These are phyloP conservation scores for Seladonia tumulorum DNA, from an alignment of 2,888 invertebrate genomes.

Conservation along the genomic window DNA sequence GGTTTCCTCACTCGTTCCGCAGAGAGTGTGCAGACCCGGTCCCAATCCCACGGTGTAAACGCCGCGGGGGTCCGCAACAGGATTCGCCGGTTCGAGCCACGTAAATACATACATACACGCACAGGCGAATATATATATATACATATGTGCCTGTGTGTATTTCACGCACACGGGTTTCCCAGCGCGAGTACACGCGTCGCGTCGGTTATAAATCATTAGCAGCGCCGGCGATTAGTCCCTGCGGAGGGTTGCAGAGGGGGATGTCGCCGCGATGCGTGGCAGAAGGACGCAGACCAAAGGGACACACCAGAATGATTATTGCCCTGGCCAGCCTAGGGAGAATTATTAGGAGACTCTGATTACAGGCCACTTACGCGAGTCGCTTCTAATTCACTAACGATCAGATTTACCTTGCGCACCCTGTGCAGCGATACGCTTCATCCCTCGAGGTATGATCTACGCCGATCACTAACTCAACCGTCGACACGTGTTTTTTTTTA, in stretches of 20 bases:
- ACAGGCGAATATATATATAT: neutral
- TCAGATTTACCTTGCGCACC: conserved; percentile 68
- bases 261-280: conserved; percentile 52
- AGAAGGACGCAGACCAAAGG: conserved; percentile 52
- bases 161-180: neutral
- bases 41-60: conserved; percentile 82
- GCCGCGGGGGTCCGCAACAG: conserved; percentile 81
- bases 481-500: neutral
- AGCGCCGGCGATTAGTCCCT: conserved; percentile 81
- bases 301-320: conserved; percentile 78
- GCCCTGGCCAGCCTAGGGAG: conserved; percentile 66
- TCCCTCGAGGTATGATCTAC: neutral
- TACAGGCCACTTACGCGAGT: conserved; percentile 75
- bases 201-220: conserved; percentile 82
- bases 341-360: conserved; percentile 82
- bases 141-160: neutral
- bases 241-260: conserved; percentile 72
- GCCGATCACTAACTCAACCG: neutral
- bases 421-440: neutral
- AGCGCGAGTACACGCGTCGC: conserved; percentile 68
- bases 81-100: conserved; percentile 74
- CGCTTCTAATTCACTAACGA: conserved; percentile 78
- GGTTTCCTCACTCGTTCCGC: conserved; percentile 49
- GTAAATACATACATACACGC: neutral
- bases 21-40: conserved; percentile 57